phyloP scores from a whole-genome alignment of 2,888 invertebrate genomes.

The Athrips mouffetella region DNA sequence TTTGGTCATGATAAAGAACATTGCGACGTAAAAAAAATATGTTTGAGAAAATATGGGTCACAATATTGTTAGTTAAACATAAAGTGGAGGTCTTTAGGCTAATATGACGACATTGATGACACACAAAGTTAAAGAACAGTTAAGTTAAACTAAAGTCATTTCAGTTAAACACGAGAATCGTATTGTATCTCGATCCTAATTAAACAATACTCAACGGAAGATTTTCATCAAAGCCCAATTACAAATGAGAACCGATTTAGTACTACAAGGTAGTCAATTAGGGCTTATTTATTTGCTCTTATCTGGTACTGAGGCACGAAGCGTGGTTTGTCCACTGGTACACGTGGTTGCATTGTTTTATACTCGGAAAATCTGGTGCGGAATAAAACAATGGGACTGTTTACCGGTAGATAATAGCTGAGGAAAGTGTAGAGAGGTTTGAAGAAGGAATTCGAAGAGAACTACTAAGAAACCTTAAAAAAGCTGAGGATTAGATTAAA shows the following conservation, averaged over 20 bases:
- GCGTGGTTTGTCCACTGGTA: conserved; percentile 31
- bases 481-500: no score
- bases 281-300: conserved; percentile 66
- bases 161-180: no score
- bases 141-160: no score
- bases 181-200: conserved; percentile 7
- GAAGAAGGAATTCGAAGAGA: background rate
- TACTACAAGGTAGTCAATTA: conserved; percentile 66
- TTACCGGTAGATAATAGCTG: no score
- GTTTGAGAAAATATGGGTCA: background rate
- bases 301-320: conserved; percentile 58
- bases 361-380: conserved; percentile 7
- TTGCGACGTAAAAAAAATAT: background rate
- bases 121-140: no score
- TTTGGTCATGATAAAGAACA: background rate
- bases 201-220: conserved; percentile 7
- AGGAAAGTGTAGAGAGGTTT: no score
- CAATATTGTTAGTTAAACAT: no score
- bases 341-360: conserved; percentile 10
- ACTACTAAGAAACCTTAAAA: no score
- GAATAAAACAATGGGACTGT: conserved; percentile 7
- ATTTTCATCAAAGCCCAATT: conserved; percentile 37
- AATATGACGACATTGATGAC: no score
- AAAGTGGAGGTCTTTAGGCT: background rate
- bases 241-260: conserved; percentile 45